Evolutionary conservation across 37 sponge, comb jelly and placozoan species (phyloP), one percentile per base, ranked within the genome.

Genomic region (Tethya wilhelma): DNA sequence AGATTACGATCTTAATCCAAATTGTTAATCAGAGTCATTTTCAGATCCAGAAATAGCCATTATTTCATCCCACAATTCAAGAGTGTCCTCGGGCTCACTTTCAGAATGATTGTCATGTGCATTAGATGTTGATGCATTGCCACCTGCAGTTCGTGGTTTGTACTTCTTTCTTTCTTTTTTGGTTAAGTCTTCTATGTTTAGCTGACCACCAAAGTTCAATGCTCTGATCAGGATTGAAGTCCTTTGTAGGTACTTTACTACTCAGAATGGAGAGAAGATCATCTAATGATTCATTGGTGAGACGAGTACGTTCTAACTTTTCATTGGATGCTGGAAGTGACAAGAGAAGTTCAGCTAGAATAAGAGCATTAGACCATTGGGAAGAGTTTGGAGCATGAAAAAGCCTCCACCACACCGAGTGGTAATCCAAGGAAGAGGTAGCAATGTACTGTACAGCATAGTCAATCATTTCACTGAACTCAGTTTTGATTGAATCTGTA

Each of bases 171-270:
- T n/a, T n/a, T n/a, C n/a, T n/a, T n/a, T n/a, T n/a, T n/a, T n/a
- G n/a, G n/a, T n/a, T n/a, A n/a, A n/a, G n/a, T n/a, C n/a, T n/a
- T n/a, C n/a, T n/a, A n/a, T n/a, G n/a, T 57, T 89, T 89, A 7
- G 62, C 90, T 22, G 59, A 72, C 90, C 90, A 89, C 90, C 90
- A 89, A 3, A 89, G 60, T 31, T 83, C 69, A 43, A 89, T 89
- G 41, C 53, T 58, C 39, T 57, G 31, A 74, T 84, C 84, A 29
- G 85, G 75, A 64, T 41, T 42, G 55, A 74, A 89, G 7, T 79
- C 62, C 22, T 66, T 80, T 6, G 79, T 39, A 28, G 86, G 77
- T 11, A 43, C 42, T 36, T 23, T 31, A 41, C 69, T 67, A 30
- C 40, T 49, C 28, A 19, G 58, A 20, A 90, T 37, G 28, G 56